Conservation (phyloP, 2,113 vertebrate species). For the Zosterops hypoxanthus region DNA sequence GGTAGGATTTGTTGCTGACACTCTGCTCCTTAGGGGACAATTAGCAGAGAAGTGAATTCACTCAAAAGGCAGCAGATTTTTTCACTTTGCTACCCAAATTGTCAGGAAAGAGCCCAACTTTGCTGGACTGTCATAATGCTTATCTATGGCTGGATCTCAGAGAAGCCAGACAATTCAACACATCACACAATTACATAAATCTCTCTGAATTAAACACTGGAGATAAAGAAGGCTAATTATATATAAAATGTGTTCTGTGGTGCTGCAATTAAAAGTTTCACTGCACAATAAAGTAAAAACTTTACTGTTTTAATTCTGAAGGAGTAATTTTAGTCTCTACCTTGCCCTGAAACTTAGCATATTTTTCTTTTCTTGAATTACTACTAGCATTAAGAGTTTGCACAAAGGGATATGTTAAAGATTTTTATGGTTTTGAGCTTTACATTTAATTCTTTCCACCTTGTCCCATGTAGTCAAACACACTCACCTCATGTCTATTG, state of each 20-base stretch:
- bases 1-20: slow-evolving; percentile 80
- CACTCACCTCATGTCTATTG: not conserved
- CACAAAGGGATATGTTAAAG: not conserved
- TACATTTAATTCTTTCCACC: not conserved
- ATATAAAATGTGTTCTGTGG: not conserved
- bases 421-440: not conserved
- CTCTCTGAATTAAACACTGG: not conserved
- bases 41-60: slow-evolving; percentile 82
- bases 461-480: not conserved
- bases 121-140: slow-evolving; percentile 23
- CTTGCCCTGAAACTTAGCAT: not conserved
- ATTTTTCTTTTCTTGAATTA: not conserved
- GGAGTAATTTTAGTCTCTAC: not conserved
- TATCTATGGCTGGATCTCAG: not conserved
- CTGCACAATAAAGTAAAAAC: not conserved
- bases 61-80: slow-evolving; percentile 72
- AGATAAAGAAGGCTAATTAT: not conserved
- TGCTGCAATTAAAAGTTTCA: slow-evolving; percentile 8
- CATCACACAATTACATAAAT: not conserved
- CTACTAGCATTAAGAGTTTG: not conserved
- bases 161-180: not conserved
- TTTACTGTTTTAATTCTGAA: not conserved
- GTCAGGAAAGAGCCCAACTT: slow-evolving; percentile 27
- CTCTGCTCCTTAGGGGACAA: slow-evolving; percentile 82
- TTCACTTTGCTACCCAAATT: slow-evolving; percentile 56